Base-by-base conservation (phyloP, 2,888 invertebrate species). In the Hoplodrina ambigua region DNA sequence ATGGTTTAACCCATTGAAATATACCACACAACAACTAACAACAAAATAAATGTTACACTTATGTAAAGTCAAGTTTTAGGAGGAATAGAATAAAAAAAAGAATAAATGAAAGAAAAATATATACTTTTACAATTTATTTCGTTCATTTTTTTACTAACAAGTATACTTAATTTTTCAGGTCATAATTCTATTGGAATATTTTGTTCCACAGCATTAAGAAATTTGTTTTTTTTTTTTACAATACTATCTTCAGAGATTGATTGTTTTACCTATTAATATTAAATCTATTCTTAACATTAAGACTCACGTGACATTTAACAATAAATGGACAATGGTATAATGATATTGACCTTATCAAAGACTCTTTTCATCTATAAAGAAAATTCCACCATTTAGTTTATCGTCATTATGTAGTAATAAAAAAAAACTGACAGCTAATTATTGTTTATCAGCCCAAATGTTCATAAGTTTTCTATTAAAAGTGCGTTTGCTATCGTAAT, bases 181-280 rank as follows among this genome's bases (percentile, higher is more conserved):
- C 76, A 74, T 86, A 83, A 81, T 84, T 85, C 78, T 85, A 87
- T 84, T 88, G 87, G 86, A 88, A 87, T 88, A 86, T 83, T 56
- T 80, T 82, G 76, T 87, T 82, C 85, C 85, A 85, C 85, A 83
- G 84, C 83, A 81, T 84, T 75, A 76, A 69, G 65, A 82, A 72
- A 60, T 59, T 81, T 59, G 56, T 76, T 73, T 71, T 63, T 41
- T 44, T 75, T 71, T 75, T 71, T 59, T 78, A 82, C 70, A 72
- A 49, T 64, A 62, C 58, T 46, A 75, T 72, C 19, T 72, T 71
- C 62, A 65, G 61, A 53, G 53, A 71, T 62, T 69, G 54, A 50
- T 77, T 58, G 37, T 63, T 59, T 73, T 59, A 58, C 55, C 61
- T 33, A 50, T 62, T 68, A 77, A 55, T 79, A 69, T 74, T 76